These are phyloP conservation scores for Diaphora mendica DNA, from an alignment of 2,888 invertebrate species.

Conservation along the genomic window DNA sequence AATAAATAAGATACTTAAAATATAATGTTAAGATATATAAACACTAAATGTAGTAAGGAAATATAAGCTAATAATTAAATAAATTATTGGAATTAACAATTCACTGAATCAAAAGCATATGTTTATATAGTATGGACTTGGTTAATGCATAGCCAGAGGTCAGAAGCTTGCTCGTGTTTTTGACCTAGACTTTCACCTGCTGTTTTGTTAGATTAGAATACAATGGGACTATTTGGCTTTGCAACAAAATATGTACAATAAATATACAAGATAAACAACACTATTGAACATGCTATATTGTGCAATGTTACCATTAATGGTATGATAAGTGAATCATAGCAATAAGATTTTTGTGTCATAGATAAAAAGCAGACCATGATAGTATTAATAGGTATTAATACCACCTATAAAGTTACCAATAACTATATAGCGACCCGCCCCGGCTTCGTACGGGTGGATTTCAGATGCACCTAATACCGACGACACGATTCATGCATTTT, in stretches of 20 bases:
- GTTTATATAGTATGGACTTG: conserved; percentile 20
- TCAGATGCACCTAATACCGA: no score
- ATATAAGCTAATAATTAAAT: no score
- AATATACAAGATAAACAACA: neutral
- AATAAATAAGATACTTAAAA: no score
- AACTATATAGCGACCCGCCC: no score
- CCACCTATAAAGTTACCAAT: neutral
- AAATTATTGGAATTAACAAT: neutral
- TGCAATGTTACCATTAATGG: neutral
- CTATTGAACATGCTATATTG: neutral
- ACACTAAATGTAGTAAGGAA: no score
- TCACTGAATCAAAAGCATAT: conserved; percentile 21
- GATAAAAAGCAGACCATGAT: neutral
- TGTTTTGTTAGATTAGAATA: conserved; percentile 26
- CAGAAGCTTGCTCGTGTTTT: conserved; percentile 45
- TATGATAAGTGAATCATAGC: neutral
- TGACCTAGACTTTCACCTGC: conserved; percentile 51
- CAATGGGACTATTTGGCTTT: conserved; percentile 14
- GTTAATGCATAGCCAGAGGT: conserved; percentile 46
- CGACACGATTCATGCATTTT: no score
- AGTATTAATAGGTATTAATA: neutral
- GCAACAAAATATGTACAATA: neutral
- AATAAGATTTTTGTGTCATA: neutral
- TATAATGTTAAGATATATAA: no score
- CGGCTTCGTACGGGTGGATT: no score